Evolutionary conservation across 2,113 vertebrate species (phyloP).

Genomic region (Phalacrocorax pelagicus): DNA sequence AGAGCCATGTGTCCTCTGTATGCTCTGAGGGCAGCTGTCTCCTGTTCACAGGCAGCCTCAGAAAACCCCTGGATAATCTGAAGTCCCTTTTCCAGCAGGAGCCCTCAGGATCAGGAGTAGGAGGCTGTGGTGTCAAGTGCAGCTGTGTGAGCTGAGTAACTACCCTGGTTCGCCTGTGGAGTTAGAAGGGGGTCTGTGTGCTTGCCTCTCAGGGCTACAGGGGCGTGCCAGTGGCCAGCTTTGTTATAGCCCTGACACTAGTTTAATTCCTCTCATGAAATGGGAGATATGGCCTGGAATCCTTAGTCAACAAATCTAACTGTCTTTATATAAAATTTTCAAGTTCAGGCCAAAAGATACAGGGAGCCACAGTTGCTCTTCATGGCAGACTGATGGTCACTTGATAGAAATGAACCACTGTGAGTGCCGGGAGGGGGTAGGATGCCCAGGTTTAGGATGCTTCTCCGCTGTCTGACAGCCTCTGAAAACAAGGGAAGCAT

Average conservation of each 20-base stretch:
- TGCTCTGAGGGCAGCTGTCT: background rate
- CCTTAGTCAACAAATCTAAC: background rate
- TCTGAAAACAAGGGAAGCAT: background rate
- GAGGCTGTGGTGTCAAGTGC: accelerated
- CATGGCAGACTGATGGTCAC: background rate
- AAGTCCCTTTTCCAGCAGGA: background rate
- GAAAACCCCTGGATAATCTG: background rate
- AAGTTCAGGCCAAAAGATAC: background rate
- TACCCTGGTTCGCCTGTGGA: accelerated
- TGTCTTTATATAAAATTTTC: background rate
- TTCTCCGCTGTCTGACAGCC: background rate
- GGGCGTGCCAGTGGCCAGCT: background rate
- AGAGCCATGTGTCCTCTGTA: background rate
- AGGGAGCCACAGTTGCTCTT: background rate
- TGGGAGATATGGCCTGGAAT: background rate
- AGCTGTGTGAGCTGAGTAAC: accelerated
- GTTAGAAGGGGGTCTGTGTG: background rate
- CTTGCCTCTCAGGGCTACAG: background rate
- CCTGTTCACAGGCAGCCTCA: background rate
- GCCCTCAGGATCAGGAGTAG: background rate
- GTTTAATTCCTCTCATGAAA: background rate
- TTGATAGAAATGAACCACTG: background rate
- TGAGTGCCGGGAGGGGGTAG: background rate
- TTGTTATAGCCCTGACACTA: background rate
- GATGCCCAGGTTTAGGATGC: background rate